Base-by-base conservation (phyloP, 2,113 vertebrate species). In the Pyxicephalus adspersus region DNA sequence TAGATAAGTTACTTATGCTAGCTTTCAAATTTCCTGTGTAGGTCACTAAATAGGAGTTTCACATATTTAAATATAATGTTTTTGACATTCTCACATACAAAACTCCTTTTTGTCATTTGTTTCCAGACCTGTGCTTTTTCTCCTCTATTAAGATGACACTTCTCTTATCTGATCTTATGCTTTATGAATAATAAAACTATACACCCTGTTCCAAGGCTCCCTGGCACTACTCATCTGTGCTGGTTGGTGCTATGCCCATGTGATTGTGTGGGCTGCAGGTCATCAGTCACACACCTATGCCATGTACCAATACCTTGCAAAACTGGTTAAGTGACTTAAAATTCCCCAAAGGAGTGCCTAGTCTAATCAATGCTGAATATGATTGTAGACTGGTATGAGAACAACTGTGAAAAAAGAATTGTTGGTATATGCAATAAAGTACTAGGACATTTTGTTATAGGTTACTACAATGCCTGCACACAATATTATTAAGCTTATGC, bases 241-340 rank as follows among this genome's bases (percentile, higher is more conserved):
- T 16, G 28, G 61, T 58, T 82, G 22, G 19, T 75, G 8, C 4
- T 45, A 8, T 73, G 60, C 68, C 70, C 60, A 74, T 74, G 68
- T 73, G 79, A 64, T 28, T 81, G 68, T 64, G 67, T 72, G 64
- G 52, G 67, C 29, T 72, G 57, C 68, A 80, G 34, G 57, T 72
- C 78, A 80, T 31, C 29, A 57, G 22, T 54, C 67, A 67, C 78
- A 72, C 78, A 71, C 78, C 57, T 72, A 64, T 63, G 29, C 58
- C 79, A 73, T 23, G 45, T 31, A 25, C 28, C 26, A 52, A 74
- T 31, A 81, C 51, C 68, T 81, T 61, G 52, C 70, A 57, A 38
- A 82, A 75, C 80, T 38, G 80, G 80, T 82, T 82, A 50, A 15
- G 70, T 68, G 58, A 66, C 64, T 82, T 1, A 75, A 54, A 65